Evolutionary conservation across 2,797 vertebrate genomes (phyloP), one percentile per base, ranked within the genome.

Genomic region (Poeciliopsis turneri): DNA sequence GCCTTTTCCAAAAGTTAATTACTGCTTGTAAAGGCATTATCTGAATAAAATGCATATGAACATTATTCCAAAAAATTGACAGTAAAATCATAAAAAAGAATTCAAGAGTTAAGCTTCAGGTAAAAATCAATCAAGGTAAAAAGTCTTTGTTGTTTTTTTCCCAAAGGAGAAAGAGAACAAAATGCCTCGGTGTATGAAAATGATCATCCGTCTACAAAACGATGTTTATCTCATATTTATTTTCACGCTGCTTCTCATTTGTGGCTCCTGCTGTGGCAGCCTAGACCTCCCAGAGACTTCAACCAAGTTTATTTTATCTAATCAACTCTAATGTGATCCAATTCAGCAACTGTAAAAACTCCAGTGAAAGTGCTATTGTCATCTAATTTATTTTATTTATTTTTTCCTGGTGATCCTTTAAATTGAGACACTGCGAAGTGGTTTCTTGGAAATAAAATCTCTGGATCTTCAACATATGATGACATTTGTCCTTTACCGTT

Each of bases 301-400:
- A 85, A 30, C 80, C 30, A 66, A 78, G 73, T 82, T 87, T 33
- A 81, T 89, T 74, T 77, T 55, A 76, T 86, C 68, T 80, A 77
- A 88, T 89, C 70, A 86, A 69, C 78, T 82, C 59, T 86, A 84
- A 87, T 86, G 76, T 78, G 74, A 84, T 84, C 75, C 75, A 76
- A 76, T 86, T 87, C 70, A 41, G 72, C 5, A 66, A 78, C 74
- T 82, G 39, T 68, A 53, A 78, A 51, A 79, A 84, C 53, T 80
- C 74, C n/a, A 78, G 25, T 39, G 6, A 80, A 77, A 84, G 33
- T 73, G 15, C 74, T 81, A 80, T 82, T 80, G 78, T 74, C 30
- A 28, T 43, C n/a, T 23, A n/a, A 30, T 41, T 41, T n/a, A n/a
- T 41, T 33, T 39, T 4, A 30, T 47, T 47, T 76, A n/a, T 51